Evolutionary conservation across 2,888 invertebrate genomes (phyloP).

Genomic region (Galeopsomyia nigrocyanea): DNA sequence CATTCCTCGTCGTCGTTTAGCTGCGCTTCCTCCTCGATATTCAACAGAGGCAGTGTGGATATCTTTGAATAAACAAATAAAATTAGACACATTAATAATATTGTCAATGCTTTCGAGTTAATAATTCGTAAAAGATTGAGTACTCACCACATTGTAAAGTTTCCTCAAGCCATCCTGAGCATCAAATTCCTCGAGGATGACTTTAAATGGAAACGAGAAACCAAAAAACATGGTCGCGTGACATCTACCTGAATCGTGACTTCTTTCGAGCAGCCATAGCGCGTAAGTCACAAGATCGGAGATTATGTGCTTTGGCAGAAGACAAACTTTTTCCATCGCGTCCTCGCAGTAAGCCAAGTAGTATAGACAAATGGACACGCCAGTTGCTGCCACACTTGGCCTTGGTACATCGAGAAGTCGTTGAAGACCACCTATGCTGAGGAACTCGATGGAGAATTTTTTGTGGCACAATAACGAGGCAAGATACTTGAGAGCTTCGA

Average conservation of each 20-base stretch:
- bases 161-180: slow-evolving; percentile 93
- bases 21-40: slow-evolving; percentile 74
- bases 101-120: slow-evolving; percentile 4
- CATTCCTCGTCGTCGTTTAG: slow-evolving; percentile 90
- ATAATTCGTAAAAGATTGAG: neutral
- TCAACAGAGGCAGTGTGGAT: slow-evolving; percentile 87
- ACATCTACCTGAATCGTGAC: slow-evolving; percentile 97
- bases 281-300: slow-evolving; percentile 89
- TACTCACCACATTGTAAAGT: slow-evolving; percentile 89
- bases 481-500: slow-evolving; percentile 96
- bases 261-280: slow-evolving; percentile 95
- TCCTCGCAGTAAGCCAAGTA: slow-evolving; percentile 98
- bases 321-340: slow-evolving; percentile 96
- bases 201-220: slow-evolving; percentile 91
- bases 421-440: slow-evolving; percentile 88
- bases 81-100: slow-evolving; percentile 4
- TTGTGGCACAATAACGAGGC: slow-evolving; percentile 96
- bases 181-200: slow-evolving; percentile 96
- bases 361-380: slow-evolving; percentile 95
- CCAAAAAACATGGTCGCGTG: slow-evolving; percentile 99
- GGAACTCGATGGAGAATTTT: slow-evolving; percentile 97
- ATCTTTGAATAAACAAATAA: slow-evolving; percentile 70
- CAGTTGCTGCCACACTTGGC: slow-evolving; percentile 95
- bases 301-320: slow-evolving; percentile 83
- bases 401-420: slow-evolving; percentile 90